These are phyloP conservation scores for Nothura maculosa DNA, from an alignment of 2,797 vertebrate species.

Conservation along the genomic window DNA sequence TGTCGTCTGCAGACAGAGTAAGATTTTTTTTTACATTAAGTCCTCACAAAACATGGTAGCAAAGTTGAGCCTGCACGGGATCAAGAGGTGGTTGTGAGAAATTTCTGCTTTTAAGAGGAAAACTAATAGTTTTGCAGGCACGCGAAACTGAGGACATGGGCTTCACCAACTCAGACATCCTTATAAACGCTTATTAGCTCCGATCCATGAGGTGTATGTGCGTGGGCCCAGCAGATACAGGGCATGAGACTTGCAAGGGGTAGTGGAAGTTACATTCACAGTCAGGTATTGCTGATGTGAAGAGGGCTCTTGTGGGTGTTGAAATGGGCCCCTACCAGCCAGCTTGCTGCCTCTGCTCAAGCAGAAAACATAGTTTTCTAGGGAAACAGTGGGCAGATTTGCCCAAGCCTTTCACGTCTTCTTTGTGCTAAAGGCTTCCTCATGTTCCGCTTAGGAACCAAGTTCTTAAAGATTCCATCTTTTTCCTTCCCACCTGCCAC, in stretches of 20 bases:
- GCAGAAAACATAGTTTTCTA: not conserved
- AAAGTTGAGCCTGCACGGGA: fast-evolving
- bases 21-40: not conserved
- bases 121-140: not conserved
- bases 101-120: not conserved
- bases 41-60: not conserved
- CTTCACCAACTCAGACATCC: not conserved
- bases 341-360: fast-evolving
- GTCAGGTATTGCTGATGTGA: not conserved
- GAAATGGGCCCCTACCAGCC: not conserved
- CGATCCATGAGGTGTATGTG: not conserved
- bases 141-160: not conserved
- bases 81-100: not conserved
- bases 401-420: not conserved
- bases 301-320: not conserved
- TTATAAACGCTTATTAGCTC: not conserved
- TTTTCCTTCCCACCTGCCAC: not conserved
- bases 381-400: not conserved
- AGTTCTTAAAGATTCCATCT: not conserved
- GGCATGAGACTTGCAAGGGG: not conserved
- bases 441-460: not conserved
- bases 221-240: not conserved
- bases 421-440: not conserved
- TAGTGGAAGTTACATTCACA: not conserved
- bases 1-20: fast-evolving